Base-by-base conservation (phyloP, 2,888 invertebrate genomes). In the Amitus sp. region DNA sequence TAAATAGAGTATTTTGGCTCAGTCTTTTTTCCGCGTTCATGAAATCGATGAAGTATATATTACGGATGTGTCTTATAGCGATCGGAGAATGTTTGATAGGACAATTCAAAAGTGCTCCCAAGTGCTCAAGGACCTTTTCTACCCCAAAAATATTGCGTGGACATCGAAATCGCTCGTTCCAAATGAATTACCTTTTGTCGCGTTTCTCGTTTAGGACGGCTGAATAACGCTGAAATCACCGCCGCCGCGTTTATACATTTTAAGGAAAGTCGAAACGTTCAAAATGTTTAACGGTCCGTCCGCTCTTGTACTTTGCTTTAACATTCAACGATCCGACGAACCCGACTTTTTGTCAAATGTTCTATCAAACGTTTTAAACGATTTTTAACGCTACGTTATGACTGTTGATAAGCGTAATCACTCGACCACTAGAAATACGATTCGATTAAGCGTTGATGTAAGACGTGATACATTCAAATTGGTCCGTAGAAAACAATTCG, bases 11-110 rank as follows among this genome's bases (percentile, higher is more conserved):
- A 20, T 34, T 30, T 15, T 15, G 30, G 2, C 45, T n/a, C n/a
- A n/a, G n/a, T n/a, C n/a, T 46, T 46, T 20, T 46, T 30, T 39
- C 46, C 47, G 39, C 52, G 40, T 37, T 48, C 37, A 28, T n/a
- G 45, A 53, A 27, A 49, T 12, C 43, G 42, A 47, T 20, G 28
- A 49, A 47, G 34, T 47, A 42, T 51, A 33, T 37, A 13, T 42
- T 51, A 59, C 58, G 53, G 48, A 59, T 59, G 52, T 59, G 58
- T 59, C 48, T 59, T 59, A 59, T 59, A 53, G 51, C 48, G 45
- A 59, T 45, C 52, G 52, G 53, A 33, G 30, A 37, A 48, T 59
- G 45, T 59, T 59, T 59, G 34, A 47, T 52, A 47, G 42, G 20
- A 13, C 30, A 42, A 30, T 18, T 27, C 18, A 18, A 34, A 20